Percentiles rank a stretch among this genome's conserved stretches.
phyloP scores from a whole-genome alignment of 2,797 vertebrate species.

The Chelidonichthys spinosus region DNA sequence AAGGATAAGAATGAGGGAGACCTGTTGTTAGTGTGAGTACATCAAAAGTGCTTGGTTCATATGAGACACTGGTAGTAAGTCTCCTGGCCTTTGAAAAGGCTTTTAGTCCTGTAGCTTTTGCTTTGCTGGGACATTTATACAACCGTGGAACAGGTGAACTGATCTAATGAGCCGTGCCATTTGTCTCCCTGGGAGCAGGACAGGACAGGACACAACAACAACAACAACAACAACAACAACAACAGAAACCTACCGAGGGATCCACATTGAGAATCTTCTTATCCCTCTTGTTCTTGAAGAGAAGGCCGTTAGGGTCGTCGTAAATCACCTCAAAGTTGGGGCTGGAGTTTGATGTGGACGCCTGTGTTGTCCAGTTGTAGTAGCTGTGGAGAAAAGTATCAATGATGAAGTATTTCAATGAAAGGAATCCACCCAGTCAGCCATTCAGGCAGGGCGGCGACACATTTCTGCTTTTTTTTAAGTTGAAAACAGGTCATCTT shows the following conservation, averaged over 20 bases:
- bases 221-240: slow-evolving; percentile 18
- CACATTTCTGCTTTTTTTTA: neutral
- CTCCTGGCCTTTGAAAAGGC: neutral
- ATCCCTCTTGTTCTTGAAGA: slow-evolving; percentile 89
- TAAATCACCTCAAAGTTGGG: slow-evolving; percentile 89
- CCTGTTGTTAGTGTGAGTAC: neutral
- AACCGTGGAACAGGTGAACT: slow-evolving; percentile 50
- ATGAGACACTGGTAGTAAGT: neutral
- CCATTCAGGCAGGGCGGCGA: neutral
- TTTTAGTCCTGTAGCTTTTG: neutral
- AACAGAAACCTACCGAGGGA: slow-evolving; percentile 83
- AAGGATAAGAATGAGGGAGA: too few relatives aligned
- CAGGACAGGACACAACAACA: slow-evolving; percentile 32
- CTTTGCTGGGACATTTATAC: slow-evolving; percentile 43
- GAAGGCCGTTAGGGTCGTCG: slow-evolving; percentile 84
- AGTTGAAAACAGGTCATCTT: slow-evolving; percentile 13
- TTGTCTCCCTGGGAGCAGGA: slow-evolving; percentile 39
- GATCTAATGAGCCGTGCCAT: slow-evolving; percentile 38
- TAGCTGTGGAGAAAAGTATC: slow-evolving; percentile 80
- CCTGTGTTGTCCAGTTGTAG: slow-evolving; percentile 90
- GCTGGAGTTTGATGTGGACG: slow-evolving; percentile 83
- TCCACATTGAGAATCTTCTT: slow-evolving; percentile 88
- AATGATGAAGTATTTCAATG: slow-evolving; percentile 13
- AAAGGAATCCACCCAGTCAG: slow-evolving; percentile 4
- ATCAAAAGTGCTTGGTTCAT: neutral